Base-by-base conservation (phyloP, 2,797 vertebrate species). In the Loris lydekkerianus region DNA sequence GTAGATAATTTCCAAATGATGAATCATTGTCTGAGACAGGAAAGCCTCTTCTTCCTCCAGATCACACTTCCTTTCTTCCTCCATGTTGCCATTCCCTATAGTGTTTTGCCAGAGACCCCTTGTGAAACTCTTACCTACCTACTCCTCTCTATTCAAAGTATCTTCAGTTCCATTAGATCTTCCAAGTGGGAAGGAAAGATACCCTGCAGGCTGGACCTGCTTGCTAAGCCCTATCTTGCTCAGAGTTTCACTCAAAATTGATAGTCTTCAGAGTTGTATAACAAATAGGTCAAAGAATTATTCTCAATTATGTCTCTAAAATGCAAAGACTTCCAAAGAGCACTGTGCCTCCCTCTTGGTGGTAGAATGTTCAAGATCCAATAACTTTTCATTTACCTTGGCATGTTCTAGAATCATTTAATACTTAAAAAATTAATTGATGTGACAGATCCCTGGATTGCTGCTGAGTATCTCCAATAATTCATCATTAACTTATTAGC, bases 301-400 rank as follows among this genome's bases (percentile, higher is more conserved):
- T 78, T 85, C 23, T 84, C 8, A 53, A 37, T 58, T 56, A 72
- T 11, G 20, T 82, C 5, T 72, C 43, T 8, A 53, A 95, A 80
- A 46, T 25, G 3, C 2, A 81, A 80, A 60, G 5, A 60, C 3
- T 2, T 21, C 8, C n/a, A 72, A 77, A 82, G 86, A 27, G 15
- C 18, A 61, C 15, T 46, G 4, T 31, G 2, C 37, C 3, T 43
- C 49, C n/a, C 91, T 85, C 8, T 61, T 56, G 43, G 23, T 40
- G 10, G 10, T 21, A 82, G 46, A 56, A 61, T 18, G 60, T 72
- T 81, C 53, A 88, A 40, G 18, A 53, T n/a, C 25, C 18, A 63
- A 17, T 70, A 93, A 56, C 14, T 34, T 89, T 60, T 65, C 15
- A 70, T 91, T 82, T 93, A 83, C 60, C 10, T 93, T 93, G 46